Evolutionary conservation across 2,113 vertebrate genomes (phyloP), one percentile per base, ranked within the genome.

Genomic region (Elephas maximus): DNA sequence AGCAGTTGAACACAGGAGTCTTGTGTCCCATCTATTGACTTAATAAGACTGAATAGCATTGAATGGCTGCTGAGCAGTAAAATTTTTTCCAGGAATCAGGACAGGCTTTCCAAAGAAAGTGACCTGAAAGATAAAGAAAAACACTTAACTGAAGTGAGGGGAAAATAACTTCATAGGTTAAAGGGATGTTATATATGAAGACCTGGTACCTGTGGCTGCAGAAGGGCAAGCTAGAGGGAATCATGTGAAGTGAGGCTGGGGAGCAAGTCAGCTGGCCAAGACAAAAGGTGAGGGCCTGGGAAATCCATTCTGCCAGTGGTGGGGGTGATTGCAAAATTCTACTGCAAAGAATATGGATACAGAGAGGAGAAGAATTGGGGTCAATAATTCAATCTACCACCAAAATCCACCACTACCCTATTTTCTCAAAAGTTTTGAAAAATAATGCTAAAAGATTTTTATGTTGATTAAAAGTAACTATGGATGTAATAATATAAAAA

Each of bases 401-500:
- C 20, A 5, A 81, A 81, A 85, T 77, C 93, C 10, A 23, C 44
- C 14, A 82, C 28, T 65, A 65, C 20, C 21, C 45, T 21, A 71
- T 37, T 77, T 44, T 90, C 83, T 81, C 12, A 77, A 37, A 24
- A 45, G 28, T 10, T 80, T 71, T 33, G 6, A 60, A 84, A 94
- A 67, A 83, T 79, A 71, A 82, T 78, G 10, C 23, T 51, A 69
- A 14, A 44, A 53, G 6, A 77, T n/a, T 57, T 88, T 69, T 3
- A 8, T 69, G 78, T 5, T 90, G 21, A 45, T 83, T 45, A 3
- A 84, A 73, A 78, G 84, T 63, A 71, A n/a, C 30, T 45, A 88
- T 30, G 82, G 26, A 60, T 80, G 78, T 87, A 79, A 84, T 48
- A 48, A 93, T 67, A 80, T 80, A 12, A 88, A 80, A 95, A 60